Conservation (phyloP, 2,888 invertebrate genomes). For the Hofmannophila pseudospretella region DNA sequence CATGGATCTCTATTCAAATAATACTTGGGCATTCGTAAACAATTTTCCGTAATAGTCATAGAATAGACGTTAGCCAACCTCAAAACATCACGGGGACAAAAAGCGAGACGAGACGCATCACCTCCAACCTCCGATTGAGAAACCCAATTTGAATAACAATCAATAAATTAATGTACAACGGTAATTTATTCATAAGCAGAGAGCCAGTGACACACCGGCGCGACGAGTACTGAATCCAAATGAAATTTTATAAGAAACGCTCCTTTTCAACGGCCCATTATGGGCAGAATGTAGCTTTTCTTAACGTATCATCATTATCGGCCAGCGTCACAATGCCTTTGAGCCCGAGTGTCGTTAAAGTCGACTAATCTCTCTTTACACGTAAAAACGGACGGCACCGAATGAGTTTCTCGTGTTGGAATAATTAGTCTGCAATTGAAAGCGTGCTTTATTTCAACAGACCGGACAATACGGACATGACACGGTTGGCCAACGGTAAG, state of each 20-base stretch:
- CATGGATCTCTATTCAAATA: slow-evolving; percentile 32
- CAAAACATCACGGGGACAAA: slow-evolving; percentile 55
- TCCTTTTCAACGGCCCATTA: slow-evolving; percentile 64
- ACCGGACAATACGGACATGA: slow-evolving; percentile 67
- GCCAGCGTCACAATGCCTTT: slow-evolving; percentile 62
- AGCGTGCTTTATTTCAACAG: slow-evolving; percentile 74
- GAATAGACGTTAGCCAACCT: slow-evolving; percentile 46
- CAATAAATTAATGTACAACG: slow-evolving; percentile 74
- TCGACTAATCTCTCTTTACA: slow-evolving; percentile 74
- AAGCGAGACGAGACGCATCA: slow-evolving; percentile 60
- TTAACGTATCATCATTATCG: slow-evolving; percentile 72
- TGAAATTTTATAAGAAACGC: slow-evolving; percentile 70
- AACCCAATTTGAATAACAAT: slow-evolving; percentile 77
- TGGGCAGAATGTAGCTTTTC: slow-evolving; percentile 66
- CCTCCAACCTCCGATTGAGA: slow-evolving; percentile 75
- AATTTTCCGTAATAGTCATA: slow-evolving; percentile 49
- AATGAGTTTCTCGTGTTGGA: slow-evolving; percentile 75
- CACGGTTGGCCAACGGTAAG: slow-evolving; percentile 71
- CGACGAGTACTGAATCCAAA: slow-evolving; percentile 70
- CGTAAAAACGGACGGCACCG: slow-evolving; percentile 67
- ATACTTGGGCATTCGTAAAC: slow-evolving; percentile 45
- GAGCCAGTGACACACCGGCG: slow-evolving; percentile 55
- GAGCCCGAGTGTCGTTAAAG: slow-evolving; percentile 59
- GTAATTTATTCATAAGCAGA: slow-evolving; percentile 72
- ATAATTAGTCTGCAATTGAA: slow-evolving; percentile 78